Conservation (phyloP, 2,888 invertebrate genomes). For the Dastarcus helophoroides region DNA sequence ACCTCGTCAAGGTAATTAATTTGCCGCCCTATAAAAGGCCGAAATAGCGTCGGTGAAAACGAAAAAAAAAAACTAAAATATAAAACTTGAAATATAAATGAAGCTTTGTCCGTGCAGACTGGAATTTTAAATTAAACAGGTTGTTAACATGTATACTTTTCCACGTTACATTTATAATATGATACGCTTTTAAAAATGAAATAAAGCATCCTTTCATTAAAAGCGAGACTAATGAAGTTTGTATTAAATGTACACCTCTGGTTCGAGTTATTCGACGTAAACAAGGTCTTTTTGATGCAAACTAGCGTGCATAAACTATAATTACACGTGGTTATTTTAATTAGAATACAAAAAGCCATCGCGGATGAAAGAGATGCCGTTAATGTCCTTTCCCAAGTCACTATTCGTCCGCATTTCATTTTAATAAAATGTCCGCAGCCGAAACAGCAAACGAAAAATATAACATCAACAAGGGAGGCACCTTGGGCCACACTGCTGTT, state of each 20-base stretch:
- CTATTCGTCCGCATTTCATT: no score
- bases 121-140: slow-evolving; percentile 27
- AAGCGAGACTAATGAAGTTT: slow-evolving; percentile 20
- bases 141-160: slow-evolving; percentile 25
- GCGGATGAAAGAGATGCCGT: slow-evolving; percentile 17
- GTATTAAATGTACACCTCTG: slow-evolving; percentile 20
- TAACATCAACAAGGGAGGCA: no score
- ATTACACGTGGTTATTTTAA: slow-evolving; percentile 29
- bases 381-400: no score
- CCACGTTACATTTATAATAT: slow-evolving; percentile 23
- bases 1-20: no score
- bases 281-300: slow-evolving; percentile 3
- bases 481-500: no score
- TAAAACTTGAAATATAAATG: slow-evolving; percentile 1
- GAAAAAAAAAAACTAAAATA: not conserved
- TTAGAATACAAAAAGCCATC: slow-evolving; percentile 26
- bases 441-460: no score
- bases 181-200: slow-evolving; percentile 22
- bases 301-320: slow-evolving; percentile 9
- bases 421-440: no score
- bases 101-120: not conserved
- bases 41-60: no score
- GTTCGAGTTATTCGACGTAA: slow-evolving; percentile 6
- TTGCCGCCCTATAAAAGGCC: no score
- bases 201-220: slow-evolving; percentile 22